Evolutionary conservation across 2,797 vertebrate species (phyloP).

Genomic region (Sebastes taczanowskii): DNA sequence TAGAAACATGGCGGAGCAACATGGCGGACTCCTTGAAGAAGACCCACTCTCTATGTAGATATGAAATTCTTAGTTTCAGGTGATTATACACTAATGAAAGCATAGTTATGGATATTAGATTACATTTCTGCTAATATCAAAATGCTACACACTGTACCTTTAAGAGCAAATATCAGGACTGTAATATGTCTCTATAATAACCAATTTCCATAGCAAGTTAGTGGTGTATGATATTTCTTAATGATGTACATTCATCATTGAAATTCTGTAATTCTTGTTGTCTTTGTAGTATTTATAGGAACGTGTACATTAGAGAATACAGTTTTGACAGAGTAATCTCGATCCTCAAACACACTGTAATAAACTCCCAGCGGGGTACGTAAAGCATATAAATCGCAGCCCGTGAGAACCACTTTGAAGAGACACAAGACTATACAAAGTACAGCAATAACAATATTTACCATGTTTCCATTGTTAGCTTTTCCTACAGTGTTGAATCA

Average conservation of each 20-base stretch:
- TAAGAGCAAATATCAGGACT: not conserved
- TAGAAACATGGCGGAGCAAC: too few species aligned
- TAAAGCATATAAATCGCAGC: not conserved
- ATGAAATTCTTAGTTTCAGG: too few species aligned
- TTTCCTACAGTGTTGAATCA: not conserved
- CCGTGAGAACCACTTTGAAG: not conserved
- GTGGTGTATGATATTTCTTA: too few species aligned
- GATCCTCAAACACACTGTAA: not conserved
- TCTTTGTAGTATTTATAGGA: not conserved
- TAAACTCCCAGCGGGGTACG: not conserved
- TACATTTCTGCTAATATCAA: too few species aligned
- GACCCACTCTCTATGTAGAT: too few species aligned
- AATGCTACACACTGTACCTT: too few species aligned
- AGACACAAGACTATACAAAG: not conserved
- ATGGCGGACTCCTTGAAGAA: too few species aligned
- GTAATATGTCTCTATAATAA: not conserved
- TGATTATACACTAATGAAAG: too few species aligned
- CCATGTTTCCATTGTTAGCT: not conserved
- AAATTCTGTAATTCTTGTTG: too few species aligned
- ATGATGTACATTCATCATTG: too few species aligned
- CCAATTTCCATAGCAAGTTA: not conserved
- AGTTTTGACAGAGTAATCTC: not conserved
- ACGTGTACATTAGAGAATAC: not conserved
- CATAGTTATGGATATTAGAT: too few species aligned
- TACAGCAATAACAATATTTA: not conserved